A percentile compares a stretch with the other conserved stretches of the same genome.
Evolutionary conservation across 2,888 invertebrate genomes (phyloP).

Genomic region (Rhagonycha lutea): DNA sequence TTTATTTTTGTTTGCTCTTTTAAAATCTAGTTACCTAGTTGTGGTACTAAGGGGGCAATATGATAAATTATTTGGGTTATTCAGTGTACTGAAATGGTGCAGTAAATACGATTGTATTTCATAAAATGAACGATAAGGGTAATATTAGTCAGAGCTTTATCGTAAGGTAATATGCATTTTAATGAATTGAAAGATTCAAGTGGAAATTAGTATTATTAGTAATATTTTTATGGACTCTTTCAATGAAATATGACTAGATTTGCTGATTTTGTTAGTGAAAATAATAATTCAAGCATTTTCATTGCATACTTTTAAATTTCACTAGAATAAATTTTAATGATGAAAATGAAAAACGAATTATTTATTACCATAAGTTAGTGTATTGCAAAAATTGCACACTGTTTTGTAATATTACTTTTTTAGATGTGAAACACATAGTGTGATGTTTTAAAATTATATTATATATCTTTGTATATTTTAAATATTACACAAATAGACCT

Average conservation of each 20-base stretch:
- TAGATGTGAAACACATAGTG: not conserved
- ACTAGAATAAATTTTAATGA: not conserved
- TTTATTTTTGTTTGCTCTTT: too few species aligned
- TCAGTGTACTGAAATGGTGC: not conserved
- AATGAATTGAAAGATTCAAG: not conserved
- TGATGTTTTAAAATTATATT: not conserved
- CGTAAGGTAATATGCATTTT: not conserved
- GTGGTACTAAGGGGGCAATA: too few species aligned
- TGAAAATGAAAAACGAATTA: not conserved
- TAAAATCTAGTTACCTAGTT: too few species aligned
- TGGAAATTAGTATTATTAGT: not conserved
- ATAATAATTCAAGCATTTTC: not conserved
- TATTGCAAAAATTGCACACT: not conserved
- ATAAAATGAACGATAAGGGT: not conserved
- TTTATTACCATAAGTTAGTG: not conserved
- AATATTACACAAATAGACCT: not conserved
- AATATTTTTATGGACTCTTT: not conserved
- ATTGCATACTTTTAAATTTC: not conserved
- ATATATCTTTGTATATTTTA: not conserved
- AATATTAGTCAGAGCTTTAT: not conserved
- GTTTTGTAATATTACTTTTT: not conserved
- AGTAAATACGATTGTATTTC: not conserved
- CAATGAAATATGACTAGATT: too few species aligned
- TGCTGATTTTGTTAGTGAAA: not conserved
- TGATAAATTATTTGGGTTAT: not conserved